Evolutionary conservation across 2,113 vertebrate genomes (phyloP).

Genomic region (Sturnira hondurensis): DNA sequence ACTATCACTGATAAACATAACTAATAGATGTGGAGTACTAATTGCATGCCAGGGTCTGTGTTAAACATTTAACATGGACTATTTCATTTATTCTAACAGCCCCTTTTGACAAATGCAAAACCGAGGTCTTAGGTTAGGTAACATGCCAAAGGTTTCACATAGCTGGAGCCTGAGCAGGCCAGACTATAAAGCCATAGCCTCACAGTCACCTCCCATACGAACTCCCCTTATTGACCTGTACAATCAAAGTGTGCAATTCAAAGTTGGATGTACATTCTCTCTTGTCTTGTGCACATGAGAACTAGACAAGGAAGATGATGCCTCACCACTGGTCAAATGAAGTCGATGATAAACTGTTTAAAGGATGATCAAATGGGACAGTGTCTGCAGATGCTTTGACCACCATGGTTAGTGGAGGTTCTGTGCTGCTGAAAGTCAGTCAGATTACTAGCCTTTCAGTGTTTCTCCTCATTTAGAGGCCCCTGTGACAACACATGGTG

Average conservation of each 20-base stretch:
- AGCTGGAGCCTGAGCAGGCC: background rate
- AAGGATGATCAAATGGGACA: background rate
- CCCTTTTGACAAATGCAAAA: background rate
- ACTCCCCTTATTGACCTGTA: background rate
- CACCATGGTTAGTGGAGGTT: background rate
- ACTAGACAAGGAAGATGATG: background rate
- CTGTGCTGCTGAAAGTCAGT: background rate
- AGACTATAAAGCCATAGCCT: background rate
- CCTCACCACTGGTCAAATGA: background rate
- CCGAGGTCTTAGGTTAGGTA: background rate
- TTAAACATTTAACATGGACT: background rate
- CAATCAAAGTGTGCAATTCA: background rate
- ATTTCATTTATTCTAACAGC: background rate
- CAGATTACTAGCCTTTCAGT: background rate
- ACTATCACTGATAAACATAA: background rate
- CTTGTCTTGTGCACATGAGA: background rate
- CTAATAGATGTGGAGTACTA: background rate
- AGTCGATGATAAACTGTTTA: background rate
- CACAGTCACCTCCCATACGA: background rate
- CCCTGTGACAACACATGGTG: background rate
- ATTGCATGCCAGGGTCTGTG: background rate
- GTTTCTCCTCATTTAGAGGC: background rate
- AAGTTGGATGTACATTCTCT: background rate
- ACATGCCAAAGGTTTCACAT: background rate
- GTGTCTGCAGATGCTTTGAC: background rate